phyloP scores from a whole-genome alignment of 2,797 vertebrate species.

The Xenentodon cancila region DNA sequence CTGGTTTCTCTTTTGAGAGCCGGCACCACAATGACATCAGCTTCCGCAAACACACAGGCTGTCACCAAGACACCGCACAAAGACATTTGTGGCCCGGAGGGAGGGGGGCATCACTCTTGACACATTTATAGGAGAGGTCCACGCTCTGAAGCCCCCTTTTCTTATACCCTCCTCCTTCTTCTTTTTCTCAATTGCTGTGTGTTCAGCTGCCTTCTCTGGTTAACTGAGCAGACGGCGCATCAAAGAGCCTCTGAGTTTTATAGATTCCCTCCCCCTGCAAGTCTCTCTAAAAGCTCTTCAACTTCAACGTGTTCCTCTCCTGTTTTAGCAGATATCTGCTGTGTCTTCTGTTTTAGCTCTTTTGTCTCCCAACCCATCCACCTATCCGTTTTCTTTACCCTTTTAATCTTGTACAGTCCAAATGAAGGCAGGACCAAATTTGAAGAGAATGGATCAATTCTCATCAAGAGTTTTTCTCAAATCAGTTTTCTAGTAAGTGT shows the following conservation, averaged over 20 bases:
- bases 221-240: slow-evolving; percentile 53
- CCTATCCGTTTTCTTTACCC: too few species aligned
- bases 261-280: slow-evolving; percentile 16
- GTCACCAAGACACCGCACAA: slow-evolving; percentile 91
- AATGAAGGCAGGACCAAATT: too few species aligned
- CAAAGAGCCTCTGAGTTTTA: slow-evolving; percentile 59
- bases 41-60: slow-evolving; percentile 89
- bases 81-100: slow-evolving; percentile 82
- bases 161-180: slow-evolving; percentile 20
- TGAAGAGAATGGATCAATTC: too few species aligned
- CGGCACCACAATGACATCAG: slow-evolving; percentile 90
- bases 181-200: slow-evolving; percentile 58
- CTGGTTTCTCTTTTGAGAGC: slow-evolving; percentile 77
- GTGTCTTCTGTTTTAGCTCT: too few species aligned
- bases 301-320: slow-evolving; percentile 18
- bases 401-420: too few species aligned
- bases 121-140: slow-evolving; percentile 78
- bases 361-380: too few species aligned
- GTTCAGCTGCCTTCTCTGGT: slow-evolving; percentile 73
- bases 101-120: slow-evolving; percentile 83
- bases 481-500: too few species aligned
- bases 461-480: too few species aligned
- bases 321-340: too few species aligned
- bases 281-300: slow-evolving; percentile 30
- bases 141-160: slow-evolving; percentile 40